phyloP scores from a whole-genome alignment of 1,140 invertebrate species.

The Ectropis grisescens region DNA sequence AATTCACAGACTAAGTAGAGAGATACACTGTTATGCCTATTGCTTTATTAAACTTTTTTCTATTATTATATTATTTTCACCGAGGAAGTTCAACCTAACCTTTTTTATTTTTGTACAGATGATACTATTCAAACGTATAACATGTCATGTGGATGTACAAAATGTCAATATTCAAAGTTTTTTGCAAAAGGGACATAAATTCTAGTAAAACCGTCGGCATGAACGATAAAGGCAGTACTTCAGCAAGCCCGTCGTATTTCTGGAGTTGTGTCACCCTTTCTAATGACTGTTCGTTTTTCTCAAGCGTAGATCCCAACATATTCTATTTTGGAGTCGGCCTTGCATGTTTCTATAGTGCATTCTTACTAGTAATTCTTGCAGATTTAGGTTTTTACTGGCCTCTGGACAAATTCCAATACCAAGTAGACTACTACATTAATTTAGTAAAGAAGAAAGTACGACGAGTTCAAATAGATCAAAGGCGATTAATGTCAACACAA shows the following conservation, averaged over 20 bases:
- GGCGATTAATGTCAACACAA: conserved; percentile 26
- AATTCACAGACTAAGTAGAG: too few species aligned
- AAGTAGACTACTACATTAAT: conserved; percentile 36
- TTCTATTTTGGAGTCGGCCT: conserved; percentile 34
- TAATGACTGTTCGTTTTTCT: conserved; percentile 39
- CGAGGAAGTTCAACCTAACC: too few species aligned
- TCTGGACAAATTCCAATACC: conserved; percentile 28
- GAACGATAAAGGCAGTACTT: conserved; percentile 6
- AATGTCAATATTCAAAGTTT: too few species aligned
- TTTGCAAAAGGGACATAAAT: too few species aligned
- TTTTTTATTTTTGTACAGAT: too few species aligned
- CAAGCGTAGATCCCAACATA: conserved; percentile 24
- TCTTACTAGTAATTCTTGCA: conserved; percentile 30
- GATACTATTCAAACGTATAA: too few species aligned
- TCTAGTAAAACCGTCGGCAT: too few species aligned
- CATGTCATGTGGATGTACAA: too few species aligned
- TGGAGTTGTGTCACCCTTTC: conserved; percentile 38
- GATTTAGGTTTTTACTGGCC: conserved; percentile 44
- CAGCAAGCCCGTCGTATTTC: conserved; percentile 34
- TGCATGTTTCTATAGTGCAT: conserved; percentile 20
- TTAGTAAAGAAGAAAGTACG: conserved; percentile 34
- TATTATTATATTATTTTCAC: too few species aligned
- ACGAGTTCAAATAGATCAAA: conserved; percentile 34
- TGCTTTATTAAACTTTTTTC: too few species aligned
- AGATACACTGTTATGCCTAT: too few species aligned